These are phyloP conservation scores for Phocoena sinus DNA, from an alignment of 2,113 vertebrate genomes.

Conservation along the genomic window DNA sequence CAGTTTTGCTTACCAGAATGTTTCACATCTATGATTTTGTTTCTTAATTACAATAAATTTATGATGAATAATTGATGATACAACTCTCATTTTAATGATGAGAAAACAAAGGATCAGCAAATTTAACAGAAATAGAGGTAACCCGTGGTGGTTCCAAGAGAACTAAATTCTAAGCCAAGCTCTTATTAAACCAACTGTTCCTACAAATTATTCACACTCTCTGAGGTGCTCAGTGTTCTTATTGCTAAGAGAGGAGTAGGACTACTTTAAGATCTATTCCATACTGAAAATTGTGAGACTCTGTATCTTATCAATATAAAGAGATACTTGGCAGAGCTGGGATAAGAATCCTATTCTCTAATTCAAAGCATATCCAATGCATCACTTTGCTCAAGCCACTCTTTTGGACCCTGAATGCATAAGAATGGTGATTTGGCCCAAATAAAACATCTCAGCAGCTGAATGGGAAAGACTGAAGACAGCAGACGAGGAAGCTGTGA, in stretches of 20 bases:
- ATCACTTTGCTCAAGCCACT: background rate
- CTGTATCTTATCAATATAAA: background rate
- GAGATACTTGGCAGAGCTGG: background rate
- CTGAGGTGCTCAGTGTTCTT: background rate
- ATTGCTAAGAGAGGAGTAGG: background rate
- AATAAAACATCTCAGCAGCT: background rate
- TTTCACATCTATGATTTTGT: background rate
- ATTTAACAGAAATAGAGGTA: background rate
- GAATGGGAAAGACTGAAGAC: background rate
- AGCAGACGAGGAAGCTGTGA: background rate
- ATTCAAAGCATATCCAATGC: background rate
- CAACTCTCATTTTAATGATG: background rate
- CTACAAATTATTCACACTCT: background rate
- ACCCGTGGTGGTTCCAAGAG: background rate
- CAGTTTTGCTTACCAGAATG: background rate
- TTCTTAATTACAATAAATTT: background rate
- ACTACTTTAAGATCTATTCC: background rate
- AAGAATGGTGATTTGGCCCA: background rate
- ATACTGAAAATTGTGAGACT: background rate
- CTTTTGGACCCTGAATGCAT: background rate
- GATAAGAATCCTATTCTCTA: background rate
- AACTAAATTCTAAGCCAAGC: background rate
- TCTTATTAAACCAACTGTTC: background rate
- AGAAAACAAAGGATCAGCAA: background rate
- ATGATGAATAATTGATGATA: background rate